phyloP scores from a whole-genome alignment of 2,797 vertebrate genomes.

The Mycteria americana region DNA sequence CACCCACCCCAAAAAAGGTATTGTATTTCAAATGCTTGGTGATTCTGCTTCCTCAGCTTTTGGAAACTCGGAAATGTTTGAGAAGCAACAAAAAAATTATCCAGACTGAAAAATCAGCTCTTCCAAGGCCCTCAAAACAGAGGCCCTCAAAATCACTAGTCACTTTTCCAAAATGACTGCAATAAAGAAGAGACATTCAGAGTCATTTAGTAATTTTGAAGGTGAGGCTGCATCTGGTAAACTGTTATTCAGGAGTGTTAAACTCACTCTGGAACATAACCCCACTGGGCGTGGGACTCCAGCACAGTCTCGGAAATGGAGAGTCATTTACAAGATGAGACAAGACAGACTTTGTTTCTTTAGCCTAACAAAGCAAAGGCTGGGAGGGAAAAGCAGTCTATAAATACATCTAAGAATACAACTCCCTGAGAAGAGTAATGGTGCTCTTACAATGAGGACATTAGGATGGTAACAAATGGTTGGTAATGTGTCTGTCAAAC shows the following conservation, averaged over 20 bases:
- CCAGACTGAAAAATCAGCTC: background rate
- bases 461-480: background rate
- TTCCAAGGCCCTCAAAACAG: background rate
- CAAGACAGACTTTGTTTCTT: background rate
- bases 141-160: background rate
- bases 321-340: background rate
- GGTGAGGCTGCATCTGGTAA: background rate
- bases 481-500: background rate
- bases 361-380: background rate
- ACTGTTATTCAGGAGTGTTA: background rate
- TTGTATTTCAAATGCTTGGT: background rate
- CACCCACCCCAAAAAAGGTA: background rate
- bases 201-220: background rate
- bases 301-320: background rate
- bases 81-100: background rate
- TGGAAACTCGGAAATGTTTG: background rate
- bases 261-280: background rate
- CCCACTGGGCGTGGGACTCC: background rate
- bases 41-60: background rate
- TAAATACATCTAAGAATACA: background rate
- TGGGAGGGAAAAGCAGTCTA: background rate
- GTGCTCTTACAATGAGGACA: background rate
- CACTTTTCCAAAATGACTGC: background rate
- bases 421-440: background rate
- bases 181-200: background rate